Evolutionary conservation across 2,888 invertebrate genomes (phyloP).

Genomic region (Orgyia antiqua): DNA sequence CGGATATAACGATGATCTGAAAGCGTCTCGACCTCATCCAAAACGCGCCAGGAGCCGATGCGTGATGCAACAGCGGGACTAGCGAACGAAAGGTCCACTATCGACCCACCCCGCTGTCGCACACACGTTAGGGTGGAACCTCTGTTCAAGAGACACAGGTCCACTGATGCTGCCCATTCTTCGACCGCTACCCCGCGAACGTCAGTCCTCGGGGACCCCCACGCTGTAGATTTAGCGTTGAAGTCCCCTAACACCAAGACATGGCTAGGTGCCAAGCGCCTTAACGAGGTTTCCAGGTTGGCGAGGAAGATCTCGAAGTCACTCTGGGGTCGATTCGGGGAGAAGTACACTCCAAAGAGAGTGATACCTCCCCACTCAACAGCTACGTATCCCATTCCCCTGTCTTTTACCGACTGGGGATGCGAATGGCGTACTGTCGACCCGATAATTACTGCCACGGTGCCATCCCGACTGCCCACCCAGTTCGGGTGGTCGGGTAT

Average conservation of each 20-base stretch:
- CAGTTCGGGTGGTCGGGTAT: background rate
- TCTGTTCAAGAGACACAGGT: background rate
- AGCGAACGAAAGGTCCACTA: background rate
- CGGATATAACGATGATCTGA: background rate
- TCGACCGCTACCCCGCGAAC: background rate
- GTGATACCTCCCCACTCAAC: too few relatives aligned
- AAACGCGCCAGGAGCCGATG: background rate
- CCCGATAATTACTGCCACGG: background rate
- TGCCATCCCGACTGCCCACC: background rate
- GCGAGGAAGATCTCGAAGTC: too few relatives aligned
- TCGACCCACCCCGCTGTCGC: too few relatives aligned
- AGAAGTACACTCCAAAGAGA: too few relatives aligned
- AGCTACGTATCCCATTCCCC: too few relatives aligned
- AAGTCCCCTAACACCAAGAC: too few relatives aligned
- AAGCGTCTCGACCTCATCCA: background rate
- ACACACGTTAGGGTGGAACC: background rate
- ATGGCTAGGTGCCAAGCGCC: too few relatives aligned
- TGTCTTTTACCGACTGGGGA: too few relatives aligned
- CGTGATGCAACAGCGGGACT: background rate
- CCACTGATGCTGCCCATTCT: background rate
- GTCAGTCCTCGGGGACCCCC: background rate
- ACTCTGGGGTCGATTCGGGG: too few relatives aligned
- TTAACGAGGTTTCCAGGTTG: too few relatives aligned
- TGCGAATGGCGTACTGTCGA: background rate
- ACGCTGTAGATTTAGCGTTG: too few relatives aligned